These are phyloP conservation scores for Scolopax rusticola DNA, from an alignment of 2,797 vertebrate species.

Conservation along the genomic window DNA sequence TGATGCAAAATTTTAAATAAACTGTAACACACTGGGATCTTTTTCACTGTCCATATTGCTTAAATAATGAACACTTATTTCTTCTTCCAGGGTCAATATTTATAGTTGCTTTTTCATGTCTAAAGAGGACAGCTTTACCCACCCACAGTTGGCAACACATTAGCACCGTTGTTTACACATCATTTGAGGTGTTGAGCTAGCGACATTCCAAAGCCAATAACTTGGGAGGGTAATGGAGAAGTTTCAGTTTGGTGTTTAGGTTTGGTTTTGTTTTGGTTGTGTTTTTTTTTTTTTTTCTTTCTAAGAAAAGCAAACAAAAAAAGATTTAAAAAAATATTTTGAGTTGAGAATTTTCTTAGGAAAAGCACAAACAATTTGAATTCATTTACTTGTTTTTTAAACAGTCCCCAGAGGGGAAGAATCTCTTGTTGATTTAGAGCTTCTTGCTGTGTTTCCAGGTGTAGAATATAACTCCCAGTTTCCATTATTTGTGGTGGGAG, in stretches of 20 bases:
- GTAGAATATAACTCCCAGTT: neutral
- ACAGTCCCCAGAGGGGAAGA: fast-evolving
- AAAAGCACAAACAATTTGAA: neutral
- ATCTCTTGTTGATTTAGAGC: neutral
- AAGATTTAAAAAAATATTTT: neutral
- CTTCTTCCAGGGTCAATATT: neutral
- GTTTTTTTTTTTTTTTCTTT: neutral
- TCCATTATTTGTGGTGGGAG: neutral
- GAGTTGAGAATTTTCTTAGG: neutral
- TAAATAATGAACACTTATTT: neutral
- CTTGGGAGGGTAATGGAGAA: neutral
- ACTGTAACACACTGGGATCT: neutral
- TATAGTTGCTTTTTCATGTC: neutral
- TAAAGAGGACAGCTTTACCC: neutral
- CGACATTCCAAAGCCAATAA: neutral
- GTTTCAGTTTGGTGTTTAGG: neutral
- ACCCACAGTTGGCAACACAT: neutral
- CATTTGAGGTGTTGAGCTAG: neutral
- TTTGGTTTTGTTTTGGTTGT: neutral
- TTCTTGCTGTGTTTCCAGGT: neutral
- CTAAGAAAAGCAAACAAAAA: neutral
- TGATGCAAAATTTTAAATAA: neutral
- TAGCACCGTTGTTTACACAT: neutral
- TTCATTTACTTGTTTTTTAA: neutral
- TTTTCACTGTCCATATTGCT: neutral